Conservation (phyloP, 2,888 invertebrate genomes). For the Cybosia mesomella region DNA sequence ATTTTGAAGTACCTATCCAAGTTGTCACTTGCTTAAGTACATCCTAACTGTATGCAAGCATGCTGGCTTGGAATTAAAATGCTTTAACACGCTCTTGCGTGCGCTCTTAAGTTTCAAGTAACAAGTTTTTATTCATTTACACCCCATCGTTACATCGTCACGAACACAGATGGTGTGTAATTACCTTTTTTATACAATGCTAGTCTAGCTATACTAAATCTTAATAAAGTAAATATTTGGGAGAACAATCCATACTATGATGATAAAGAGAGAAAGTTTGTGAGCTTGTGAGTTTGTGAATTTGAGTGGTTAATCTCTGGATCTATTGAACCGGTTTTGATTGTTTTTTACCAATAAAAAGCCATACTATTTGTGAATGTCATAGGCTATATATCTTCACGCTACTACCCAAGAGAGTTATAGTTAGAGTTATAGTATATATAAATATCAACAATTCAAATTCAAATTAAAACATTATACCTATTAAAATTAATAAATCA, state of each 20-base stretch:
- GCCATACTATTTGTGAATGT: too few species aligned
- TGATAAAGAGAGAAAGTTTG: too few species aligned
- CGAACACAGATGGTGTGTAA: constrained; percentile 25
- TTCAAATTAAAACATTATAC: too few species aligned
- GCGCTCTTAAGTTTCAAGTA: constrained; percentile 28
- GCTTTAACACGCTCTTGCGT: constrained; percentile 3
- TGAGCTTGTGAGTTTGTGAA: too few species aligned
- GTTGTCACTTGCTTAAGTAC: background rate
- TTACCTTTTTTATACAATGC: constrained; percentile 12
- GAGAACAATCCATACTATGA: background rate
- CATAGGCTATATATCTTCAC: too few species aligned
- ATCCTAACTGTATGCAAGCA: background rate
- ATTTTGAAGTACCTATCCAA: background rate
- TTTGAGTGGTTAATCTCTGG: too few species aligned
- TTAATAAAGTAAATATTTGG: constrained; percentile 3
- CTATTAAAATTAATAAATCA: too few species aligned
- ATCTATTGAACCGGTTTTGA: too few species aligned
- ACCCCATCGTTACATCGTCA: constrained; percentile 11
- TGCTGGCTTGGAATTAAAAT: background rate
- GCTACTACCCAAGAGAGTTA: too few species aligned
- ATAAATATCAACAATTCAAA: too few species aligned
- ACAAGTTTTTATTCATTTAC: constrained; percentile 33
- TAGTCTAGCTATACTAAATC: background rate
- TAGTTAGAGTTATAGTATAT: too few species aligned
- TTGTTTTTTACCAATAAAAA: too few species aligned